Percentiles rank a stretch among this genome's conserved stretches.
phyloP scores from a whole-genome alignment of 1,140 invertebrate species.

The Triops cancriformis region DNA sequence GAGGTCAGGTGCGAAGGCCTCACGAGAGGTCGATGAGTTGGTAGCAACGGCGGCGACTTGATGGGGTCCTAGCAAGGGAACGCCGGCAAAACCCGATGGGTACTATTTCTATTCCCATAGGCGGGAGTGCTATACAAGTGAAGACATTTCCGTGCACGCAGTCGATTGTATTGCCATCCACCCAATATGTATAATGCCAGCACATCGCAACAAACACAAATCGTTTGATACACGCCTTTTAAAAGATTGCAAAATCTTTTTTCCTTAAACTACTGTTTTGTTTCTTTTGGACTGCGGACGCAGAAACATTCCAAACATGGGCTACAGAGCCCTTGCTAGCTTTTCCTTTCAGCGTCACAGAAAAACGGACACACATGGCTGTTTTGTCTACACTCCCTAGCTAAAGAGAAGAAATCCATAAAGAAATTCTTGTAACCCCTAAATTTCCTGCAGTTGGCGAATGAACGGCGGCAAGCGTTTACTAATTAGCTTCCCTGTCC shows the following conservation, averaged over 20 bases:
- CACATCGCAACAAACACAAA: conserved; percentile 10
- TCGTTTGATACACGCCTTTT: conserved; percentile 9
- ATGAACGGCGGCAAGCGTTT: background rate
- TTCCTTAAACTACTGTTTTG: background rate
- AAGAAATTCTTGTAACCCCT: background rate
- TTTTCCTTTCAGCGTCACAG: background rate
- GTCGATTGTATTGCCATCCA: conserved; percentile 13
- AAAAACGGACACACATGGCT: background rate
- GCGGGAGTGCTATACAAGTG: too few species aligned
- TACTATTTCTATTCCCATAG: too few species aligned
- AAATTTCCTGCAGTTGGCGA: background rate
- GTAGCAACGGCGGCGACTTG: background rate
- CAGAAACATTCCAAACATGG: background rate
- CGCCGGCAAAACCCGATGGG: background rate
- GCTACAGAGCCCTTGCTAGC: background rate
- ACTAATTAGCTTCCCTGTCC: background rate
- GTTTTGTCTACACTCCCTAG: background rate
- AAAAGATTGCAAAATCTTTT: conserved; percentile 14
- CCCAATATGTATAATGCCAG: conserved; percentile 13
- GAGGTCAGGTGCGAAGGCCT: conserved; percentile 6
- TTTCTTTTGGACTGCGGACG: background rate
- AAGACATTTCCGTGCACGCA: background rate
- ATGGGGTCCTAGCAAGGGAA: background rate
- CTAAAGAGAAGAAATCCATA: background rate
- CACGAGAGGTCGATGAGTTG: background rate